Conservation (phyloP, 1,140 invertebrate species). For the Probaryconus sp. region DNA sequence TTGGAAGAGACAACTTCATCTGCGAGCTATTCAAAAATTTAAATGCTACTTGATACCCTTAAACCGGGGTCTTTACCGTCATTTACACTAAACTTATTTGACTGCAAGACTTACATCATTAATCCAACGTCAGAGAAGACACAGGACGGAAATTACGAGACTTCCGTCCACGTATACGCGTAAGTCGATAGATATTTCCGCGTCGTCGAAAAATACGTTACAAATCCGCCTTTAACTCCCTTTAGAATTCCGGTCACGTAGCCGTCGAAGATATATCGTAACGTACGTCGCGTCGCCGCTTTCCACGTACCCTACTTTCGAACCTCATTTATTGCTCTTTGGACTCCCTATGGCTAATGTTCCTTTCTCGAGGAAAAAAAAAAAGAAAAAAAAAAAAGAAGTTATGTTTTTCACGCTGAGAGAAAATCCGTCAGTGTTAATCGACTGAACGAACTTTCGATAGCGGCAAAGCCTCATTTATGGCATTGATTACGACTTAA, state of each 20-base stretch:
- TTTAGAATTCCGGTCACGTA: conserved; percentile 69
- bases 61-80: conserved; percentile 39
- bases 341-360: conserved; percentile 57
- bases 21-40: conserved; percentile 26
- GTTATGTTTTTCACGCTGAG: conserved; percentile 59
- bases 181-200: conserved; percentile 65
- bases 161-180: conserved; percentile 60
- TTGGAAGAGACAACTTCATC: too few relatives aligned
- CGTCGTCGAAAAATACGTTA: conserved; percentile 70
- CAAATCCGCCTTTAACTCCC: conserved; percentile 70
- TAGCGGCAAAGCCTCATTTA: conserved; percentile 52
- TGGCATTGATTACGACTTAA: conserved; percentile 54
- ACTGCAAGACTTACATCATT: conserved; percentile 55
- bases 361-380: conserved; percentile 50
- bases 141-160: conserved; percentile 64
- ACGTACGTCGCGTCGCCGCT: conserved; percentile 66
- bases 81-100: conserved; percentile 47
- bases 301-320: conserved; percentile 72
- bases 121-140: conserved; percentile 56
- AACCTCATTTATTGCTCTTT: conserved; percentile 70
- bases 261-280: conserved; percentile 68
- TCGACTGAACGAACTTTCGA: conserved; percentile 60
- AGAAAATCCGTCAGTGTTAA: conserved; percentile 55
- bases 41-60: conserved; percentile 31
- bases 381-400: too few relatives aligned